These are phyloP conservation scores for Platorchestia sp. DNA, from an alignment of 1,140 invertebrate species.

Conservation along the genomic window DNA sequence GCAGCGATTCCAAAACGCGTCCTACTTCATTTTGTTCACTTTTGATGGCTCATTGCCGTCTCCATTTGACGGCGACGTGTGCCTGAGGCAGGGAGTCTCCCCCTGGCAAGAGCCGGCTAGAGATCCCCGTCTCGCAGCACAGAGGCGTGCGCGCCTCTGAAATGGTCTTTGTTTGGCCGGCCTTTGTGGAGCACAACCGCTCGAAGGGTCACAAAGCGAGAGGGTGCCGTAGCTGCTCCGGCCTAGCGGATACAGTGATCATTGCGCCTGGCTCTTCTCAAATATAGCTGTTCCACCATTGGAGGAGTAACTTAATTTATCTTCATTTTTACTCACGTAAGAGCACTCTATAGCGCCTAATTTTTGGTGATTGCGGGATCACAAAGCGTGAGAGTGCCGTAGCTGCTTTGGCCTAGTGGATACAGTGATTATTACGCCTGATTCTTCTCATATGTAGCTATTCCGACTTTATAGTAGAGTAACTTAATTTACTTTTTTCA, in stretches of 20 bases:
- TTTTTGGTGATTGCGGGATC: no score
- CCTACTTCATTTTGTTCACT: neutral
- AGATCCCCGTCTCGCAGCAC: neutral
- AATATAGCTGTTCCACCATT: neutral
- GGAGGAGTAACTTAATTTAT: neutral
- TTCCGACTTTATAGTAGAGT: neutral
- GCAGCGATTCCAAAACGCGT: neutral
- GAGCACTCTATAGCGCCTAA: no score
- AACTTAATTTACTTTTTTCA: neutral
- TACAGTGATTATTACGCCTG: neutral
- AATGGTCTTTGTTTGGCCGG: slow-evolving; percentile 32
- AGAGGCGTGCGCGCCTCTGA: neutral
- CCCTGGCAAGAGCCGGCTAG: neutral
- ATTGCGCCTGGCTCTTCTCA: neutral
- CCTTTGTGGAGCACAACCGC: neutral
- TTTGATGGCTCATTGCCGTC: neutral
- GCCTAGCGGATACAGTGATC: neutral
- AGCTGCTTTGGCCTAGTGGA: neutral
- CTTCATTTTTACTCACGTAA: neutral
- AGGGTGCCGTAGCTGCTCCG: neutral
- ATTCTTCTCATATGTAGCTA: neutral
- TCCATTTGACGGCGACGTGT: neutral
- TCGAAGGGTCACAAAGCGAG: slow-evolving; percentile 3
- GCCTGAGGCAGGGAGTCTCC: neutral
- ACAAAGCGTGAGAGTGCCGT: neutral